Conservation (phyloP, 2,888 invertebrate genomes). For the Anticlea derivata region DNA sequence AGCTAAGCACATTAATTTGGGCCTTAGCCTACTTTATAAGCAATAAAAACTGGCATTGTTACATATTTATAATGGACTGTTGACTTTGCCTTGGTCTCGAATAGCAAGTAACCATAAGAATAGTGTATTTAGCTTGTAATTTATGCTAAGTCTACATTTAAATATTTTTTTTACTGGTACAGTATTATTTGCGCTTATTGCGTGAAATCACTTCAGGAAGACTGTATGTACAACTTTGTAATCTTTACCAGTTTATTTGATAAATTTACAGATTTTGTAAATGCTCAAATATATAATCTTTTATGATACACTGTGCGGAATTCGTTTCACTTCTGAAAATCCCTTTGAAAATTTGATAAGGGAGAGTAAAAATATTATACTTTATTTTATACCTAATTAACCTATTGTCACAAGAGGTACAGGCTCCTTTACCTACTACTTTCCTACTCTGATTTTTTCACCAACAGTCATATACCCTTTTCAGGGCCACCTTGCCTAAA, state of each 20-base stretch:
- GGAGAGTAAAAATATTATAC: no score
- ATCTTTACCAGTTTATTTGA: conserved; percentile 16
- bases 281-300: conserved; percentile 22
- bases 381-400: no score
- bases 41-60: conserved; percentile 20
- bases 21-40: conserved; percentile 22
- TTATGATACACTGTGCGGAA: conserved; percentile 1
- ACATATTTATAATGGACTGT: conserved; percentile 16
- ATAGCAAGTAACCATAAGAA: conserved; percentile 12
- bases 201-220: conserved; percentile 19
- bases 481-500: no score
- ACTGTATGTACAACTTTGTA: conserved; percentile 21
- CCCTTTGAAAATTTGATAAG: no score
- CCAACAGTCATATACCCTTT: no score
- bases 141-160: conserved; percentile 12
- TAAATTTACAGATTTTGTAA: conserved; percentile 15
- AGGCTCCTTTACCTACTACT: no score
- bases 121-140: conserved; percentile 18
- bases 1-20: not conserved
- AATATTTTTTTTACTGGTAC: conserved; percentile 11
- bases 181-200: conserved; percentile 23
- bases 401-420: no score
- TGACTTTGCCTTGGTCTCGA: conserved; percentile 18
- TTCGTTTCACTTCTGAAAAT: not conserved
- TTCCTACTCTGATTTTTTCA: no score